Conservation (phyloP, 1,140 invertebrate species). For the silkworm (Bombyx mori) region DNA sequence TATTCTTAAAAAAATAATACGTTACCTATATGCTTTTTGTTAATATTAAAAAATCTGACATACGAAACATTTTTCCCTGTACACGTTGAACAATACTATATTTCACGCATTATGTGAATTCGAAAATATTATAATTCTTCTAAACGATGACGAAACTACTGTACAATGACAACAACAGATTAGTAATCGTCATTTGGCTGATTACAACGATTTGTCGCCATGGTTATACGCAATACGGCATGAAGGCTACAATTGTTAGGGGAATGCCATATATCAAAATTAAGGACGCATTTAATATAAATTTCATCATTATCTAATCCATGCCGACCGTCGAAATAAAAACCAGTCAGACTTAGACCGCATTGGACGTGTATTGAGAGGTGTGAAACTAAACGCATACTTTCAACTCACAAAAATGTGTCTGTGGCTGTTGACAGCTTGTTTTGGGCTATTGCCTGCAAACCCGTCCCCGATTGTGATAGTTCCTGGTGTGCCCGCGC, state of each 20-base stretch:
- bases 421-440: slow-evolving; percentile 65
- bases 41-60: too few species aligned
- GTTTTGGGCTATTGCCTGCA: slow-evolving; percentile 49
- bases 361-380: too few species aligned
- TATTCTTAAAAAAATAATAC: too few species aligned
- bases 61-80: too few species aligned
- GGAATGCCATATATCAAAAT: slow-evolving; percentile 54
- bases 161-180: slow-evolving; percentile 22
- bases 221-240: slow-evolving; percentile 52
- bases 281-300: slow-evolving; percentile 62
- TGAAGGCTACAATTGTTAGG: slow-evolving; percentile 62
- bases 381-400: too few species aligned
- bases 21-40: too few species aligned
- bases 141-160: slow-evolving; percentile 11
- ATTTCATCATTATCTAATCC: too few species aligned
- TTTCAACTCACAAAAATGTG: slow-evolving; percentile 36
- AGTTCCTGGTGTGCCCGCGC: slow-evolving; percentile 35
- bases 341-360: too few species aligned
- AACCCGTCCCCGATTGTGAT: slow-evolving; percentile 43
- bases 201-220: slow-evolving; percentile 62
- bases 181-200: slow-evolving; percentile 54
- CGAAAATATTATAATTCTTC: slow-evolving; percentile 2
- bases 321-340: too few species aligned
- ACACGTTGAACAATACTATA: too few species aligned
- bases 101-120: too few species aligned